Evolutionary conservation across 23 tunicate genomes (phyloP).

Genomic region (Clavelina lepadiformis): DNA sequence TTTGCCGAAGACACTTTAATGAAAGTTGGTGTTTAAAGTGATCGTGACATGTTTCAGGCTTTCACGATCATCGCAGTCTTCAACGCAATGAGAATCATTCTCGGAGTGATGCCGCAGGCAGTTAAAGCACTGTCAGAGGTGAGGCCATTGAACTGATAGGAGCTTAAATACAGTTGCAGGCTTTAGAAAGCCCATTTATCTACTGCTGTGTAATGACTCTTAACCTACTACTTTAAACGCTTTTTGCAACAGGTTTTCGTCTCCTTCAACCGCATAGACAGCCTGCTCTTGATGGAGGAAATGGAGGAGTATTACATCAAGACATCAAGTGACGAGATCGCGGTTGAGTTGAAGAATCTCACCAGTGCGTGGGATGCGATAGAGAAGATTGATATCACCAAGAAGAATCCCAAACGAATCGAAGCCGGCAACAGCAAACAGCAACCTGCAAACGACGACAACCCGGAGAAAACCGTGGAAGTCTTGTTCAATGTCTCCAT

Average conservation of each 20-base stretch:
- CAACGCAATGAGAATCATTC: conserved; percentile 60
- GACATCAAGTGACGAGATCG: conserved; percentile 26
- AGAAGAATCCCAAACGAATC: too few species aligned
- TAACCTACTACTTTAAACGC: too few species aligned
- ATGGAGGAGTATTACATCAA: conserved; percentile 51
- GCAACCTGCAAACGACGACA: too few species aligned
- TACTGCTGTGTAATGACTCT: too few species aligned
- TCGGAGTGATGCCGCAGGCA: conserved; percentile 65
- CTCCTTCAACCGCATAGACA: conserved; percentile 68
- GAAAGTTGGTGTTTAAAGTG: background rate
- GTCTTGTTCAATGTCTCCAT: conserved; percentile 13
- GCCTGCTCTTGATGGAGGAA: conserved; percentile 73
- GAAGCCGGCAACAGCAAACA: too few species aligned
- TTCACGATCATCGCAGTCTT: conserved; percentile 68
- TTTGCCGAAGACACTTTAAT: background rate
- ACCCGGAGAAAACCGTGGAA: conserved; percentile 19
- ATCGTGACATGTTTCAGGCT: conserved; percentile 31
- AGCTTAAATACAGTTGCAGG: background rate
- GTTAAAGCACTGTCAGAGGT: conserved; percentile 82
- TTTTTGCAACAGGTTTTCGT: conserved; percentile 77
- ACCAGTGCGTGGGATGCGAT: conserved; percentile 83
- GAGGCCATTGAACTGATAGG: conserved; percentile 5
- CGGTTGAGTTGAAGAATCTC: conserved; percentile 51
- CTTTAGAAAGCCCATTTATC: background rate
- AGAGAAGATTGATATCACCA: too few species aligned